These are phyloP conservation scores for Aromia moschata DNA, from an alignment of 2,888 invertebrate species.

Conservation along the genomic window DNA sequence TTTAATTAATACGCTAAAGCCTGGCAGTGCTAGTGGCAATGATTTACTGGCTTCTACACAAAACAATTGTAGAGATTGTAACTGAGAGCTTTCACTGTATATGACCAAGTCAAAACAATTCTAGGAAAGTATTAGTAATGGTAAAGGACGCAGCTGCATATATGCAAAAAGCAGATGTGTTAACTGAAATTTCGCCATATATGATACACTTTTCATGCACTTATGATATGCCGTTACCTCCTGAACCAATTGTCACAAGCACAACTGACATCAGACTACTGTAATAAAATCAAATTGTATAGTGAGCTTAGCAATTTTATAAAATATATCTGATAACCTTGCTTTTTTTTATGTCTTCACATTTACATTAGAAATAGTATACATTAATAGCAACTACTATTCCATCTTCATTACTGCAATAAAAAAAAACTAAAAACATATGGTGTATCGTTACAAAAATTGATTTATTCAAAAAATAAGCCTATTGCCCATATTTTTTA, in stretches of 20 bases:
- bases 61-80: not conserved
- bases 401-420: not conserved
- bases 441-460: not conserved
- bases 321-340: no score
- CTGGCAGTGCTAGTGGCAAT: not conserved
- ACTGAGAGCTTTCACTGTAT: not conserved
- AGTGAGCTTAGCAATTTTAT: no score
- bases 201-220: not conserved
- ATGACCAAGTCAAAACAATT: not conserved
- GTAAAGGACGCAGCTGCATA: not conserved
- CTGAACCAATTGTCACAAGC: not conserved
- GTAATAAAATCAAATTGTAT: no score
- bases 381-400: not conserved
- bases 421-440: not conserved
- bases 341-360: no score
- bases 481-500: no score
- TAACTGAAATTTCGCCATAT: not conserved
- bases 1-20: not conserved
- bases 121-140: not conserved
- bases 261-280: not conserved
- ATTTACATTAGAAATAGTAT: not conserved
- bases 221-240: not conserved
- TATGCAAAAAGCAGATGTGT: not conserved
- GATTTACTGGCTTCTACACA: not conserved
- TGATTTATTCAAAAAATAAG: no score